phyloP scores from a whole-genome alignment of 2,888 invertebrate species.

The Coenonympha arcania region DNA sequence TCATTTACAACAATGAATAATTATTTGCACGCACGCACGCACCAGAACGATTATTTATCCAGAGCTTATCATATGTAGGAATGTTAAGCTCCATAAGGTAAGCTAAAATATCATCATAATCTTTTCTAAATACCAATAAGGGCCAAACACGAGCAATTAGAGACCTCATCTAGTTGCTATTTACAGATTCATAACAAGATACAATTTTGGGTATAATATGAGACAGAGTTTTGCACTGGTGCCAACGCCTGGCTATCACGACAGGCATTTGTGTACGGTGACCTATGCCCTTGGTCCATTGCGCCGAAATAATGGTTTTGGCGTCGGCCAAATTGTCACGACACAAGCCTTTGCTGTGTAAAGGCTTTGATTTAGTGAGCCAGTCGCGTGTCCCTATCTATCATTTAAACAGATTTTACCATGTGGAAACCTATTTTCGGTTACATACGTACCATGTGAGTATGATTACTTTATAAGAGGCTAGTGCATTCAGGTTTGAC shows the following conservation, averaged over 20 bases:
- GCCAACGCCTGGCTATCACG: slow-evolving; percentile 22
- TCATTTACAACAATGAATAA: no score
- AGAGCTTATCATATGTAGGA: no score
- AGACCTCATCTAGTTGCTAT: no score
- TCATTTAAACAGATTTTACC: slow-evolving; percentile 14
- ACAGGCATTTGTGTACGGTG: slow-evolving; percentile 25
- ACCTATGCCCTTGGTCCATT: slow-evolving; percentile 26
- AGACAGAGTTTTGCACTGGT: slow-evolving; percentile 20
- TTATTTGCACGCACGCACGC: no score
- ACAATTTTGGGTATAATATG: not conserved
- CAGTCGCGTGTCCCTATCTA: slow-evolving; percentile 13
- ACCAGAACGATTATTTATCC: no score
- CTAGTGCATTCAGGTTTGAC: no score
- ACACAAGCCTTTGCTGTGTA: slow-evolving; percentile 20
- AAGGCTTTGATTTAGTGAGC: slow-evolving; percentile 22
- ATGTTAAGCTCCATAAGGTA: no score
- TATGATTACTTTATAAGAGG: no score
- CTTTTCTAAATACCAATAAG: no score
- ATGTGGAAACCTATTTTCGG: not conserved
- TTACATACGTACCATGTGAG: not conserved
- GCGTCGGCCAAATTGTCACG: slow-evolving; percentile 23
- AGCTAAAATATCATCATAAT: no score
- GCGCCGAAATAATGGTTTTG: slow-evolving; percentile 26
- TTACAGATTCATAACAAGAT: not conserved
- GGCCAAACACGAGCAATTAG: no score